Percentiles rank a stretch among this genome's conserved stretches.
phyloP scores from a whole-genome alignment of 1,140 invertebrate genomes.

The Nasonia giraulti region DNA sequence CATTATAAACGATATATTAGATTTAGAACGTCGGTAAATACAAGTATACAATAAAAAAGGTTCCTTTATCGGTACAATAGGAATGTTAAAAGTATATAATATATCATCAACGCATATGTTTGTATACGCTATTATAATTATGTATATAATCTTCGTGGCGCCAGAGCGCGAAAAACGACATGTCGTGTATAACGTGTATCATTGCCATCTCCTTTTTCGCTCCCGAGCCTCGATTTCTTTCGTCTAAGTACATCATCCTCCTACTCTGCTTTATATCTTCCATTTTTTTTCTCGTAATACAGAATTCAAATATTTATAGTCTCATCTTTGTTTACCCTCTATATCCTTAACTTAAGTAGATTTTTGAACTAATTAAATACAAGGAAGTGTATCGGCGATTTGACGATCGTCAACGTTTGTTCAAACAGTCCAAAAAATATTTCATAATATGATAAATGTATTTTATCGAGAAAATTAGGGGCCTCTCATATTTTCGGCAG shows the following conservation, averaged over 20 bases:
- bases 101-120: slow-evolving; percentile 27
- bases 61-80: slow-evolving; percentile 33
- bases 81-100: slow-evolving; percentile 46
- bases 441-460: background rate
- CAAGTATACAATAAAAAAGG: slow-evolving; percentile 24
- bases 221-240: no score
- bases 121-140: slow-evolving; percentile 32
- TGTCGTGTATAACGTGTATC: background rate
- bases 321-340: slow-evolving; percentile 11
- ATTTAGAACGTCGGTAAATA: background rate
- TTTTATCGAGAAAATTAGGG: background rate
- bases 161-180: background rate
- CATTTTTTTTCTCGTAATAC: background rate
- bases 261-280: background rate
- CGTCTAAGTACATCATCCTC: background rate
- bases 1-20: slow-evolving; percentile 8
- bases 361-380: background rate
- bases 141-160: slow-evolving; percentile 28
- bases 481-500: background rate
- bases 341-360: slow-evolving; percentile 2
- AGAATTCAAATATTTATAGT: slow-evolving; percentile 1
- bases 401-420: background rate
- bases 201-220: no score
- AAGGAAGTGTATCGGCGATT: slow-evolving; percentile 5
- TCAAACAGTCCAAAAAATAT: background rate